Conservation (phyloP, 2,113 vertebrate species). For the Corythornis madagascariensis region DNA sequence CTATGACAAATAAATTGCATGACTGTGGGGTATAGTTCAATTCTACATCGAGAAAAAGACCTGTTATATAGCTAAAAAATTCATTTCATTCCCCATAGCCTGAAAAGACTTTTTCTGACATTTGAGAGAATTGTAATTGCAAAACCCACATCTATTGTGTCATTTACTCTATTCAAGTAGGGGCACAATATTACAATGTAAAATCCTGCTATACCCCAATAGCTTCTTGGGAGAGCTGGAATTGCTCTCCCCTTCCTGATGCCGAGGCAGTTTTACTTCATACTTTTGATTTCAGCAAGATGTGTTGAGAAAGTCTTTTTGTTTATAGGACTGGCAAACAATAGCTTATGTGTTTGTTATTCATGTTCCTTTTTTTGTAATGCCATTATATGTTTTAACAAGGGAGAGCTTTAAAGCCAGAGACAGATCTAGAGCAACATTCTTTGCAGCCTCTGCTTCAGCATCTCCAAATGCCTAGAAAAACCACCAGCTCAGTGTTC, state of each 20-base stretch:
- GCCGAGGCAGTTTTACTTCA: not conserved
- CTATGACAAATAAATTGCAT: constrained; percentile 29
- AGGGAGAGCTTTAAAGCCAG: not conserved
- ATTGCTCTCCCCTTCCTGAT: not conserved
- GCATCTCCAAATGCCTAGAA: not conserved
- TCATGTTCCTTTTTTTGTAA: not conserved
- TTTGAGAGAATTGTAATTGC: constrained; percentile 12
- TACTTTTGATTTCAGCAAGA: not conserved
- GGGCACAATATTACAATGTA: not conserved
- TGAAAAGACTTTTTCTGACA: not conserved
- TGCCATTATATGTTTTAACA: not conserved
- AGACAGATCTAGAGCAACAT: not conserved
- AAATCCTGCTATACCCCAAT: not conserved
- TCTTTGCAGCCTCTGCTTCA: not conserved
- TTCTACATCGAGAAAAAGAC: not conserved
- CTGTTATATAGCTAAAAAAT: not conserved
- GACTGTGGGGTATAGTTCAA: constrained; percentile 22
- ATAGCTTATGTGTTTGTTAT: not conserved
- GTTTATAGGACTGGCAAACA: not conserved
- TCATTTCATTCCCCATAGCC: not conserved
- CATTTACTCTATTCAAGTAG: not conserved
- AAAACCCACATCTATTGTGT: constrained; percentile 4
- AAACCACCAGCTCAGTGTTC: not conserved
- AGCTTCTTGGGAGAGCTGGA: not conserved
- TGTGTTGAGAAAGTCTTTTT: not conserved